Conservation (phyloP, 35 echinoderm and acorn worm genomes). For the Strongylocentrotus purpuratus region DNA sequence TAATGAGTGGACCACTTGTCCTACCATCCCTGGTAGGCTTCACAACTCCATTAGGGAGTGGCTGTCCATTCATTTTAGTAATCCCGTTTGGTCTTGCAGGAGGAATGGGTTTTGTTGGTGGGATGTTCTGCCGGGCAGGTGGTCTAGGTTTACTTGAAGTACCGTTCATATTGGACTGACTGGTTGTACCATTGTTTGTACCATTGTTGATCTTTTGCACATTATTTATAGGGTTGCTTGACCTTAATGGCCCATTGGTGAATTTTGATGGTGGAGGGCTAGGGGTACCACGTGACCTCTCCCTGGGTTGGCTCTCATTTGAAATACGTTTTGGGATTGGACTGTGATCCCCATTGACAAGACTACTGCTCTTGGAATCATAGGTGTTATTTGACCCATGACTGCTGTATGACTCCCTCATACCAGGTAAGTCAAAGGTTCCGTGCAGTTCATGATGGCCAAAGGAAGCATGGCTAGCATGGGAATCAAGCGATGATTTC, state of each 20-base stretch:
- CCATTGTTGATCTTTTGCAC: conserved; percentile 31
- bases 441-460: conserved; percentile 42
- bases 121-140: conserved; percentile 40
- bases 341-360: conserved; percentile 39
- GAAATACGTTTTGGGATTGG: conserved; percentile 25
- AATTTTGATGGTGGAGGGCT: conserved; percentile 42
- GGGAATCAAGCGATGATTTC: conserved; percentile 35
- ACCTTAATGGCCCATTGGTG: conserved; percentile 42
- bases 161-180: conserved; percentile 24
- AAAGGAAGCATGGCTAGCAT: conserved; percentile 27
- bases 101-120: conserved; percentile 28
- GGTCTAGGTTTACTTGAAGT: conserved; percentile 27
- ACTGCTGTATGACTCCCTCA: conserved; percentile 36
- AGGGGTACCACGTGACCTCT: not conserved
- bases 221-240: conserved; percentile 49
- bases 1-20: not conserved
- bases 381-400: conserved; percentile 41
- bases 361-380: conserved; percentile 43
- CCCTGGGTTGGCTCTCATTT: conserved; percentile 24
- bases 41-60: conserved; percentile 25
- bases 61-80: not conserved
- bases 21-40: not conserved
- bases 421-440: conserved; percentile 43
- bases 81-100: conserved; percentile 28
- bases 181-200: conserved; percentile 4